Evolutionary conservation across 2,113 vertebrate genomes (phyloP), one percentile per base, ranked within the genome.

Genomic region (Halcyon senegalensis): DNA sequence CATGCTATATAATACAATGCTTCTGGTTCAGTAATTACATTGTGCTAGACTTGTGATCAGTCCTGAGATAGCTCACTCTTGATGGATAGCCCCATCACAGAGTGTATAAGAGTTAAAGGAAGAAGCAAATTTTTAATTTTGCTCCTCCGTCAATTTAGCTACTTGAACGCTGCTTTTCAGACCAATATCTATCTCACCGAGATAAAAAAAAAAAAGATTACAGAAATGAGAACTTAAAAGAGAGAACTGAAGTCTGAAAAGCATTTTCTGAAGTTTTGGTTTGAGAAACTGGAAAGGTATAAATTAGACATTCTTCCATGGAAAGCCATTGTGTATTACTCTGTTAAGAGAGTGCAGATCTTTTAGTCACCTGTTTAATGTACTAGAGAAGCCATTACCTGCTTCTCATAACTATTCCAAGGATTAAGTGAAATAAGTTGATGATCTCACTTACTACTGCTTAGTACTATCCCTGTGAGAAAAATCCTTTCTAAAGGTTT

Each of bases 21-120:
- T 97, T 97, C 78, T 93, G 96, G 74, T 94, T 96, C 95, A 94
- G 95, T 98, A 97, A 97, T 97, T 98, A 86, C 90, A 89, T 93
- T 97, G 94, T 96, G 89, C 87, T 44, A 90, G 89, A 77, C 72
- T 95, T 89, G 85, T 89, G 97, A 97, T 97, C 94, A 93, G 11
- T 97, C 88, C 91, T 91, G 74, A 97, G 96, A 97, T 97, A 97
- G 84, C 87, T 96, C 87, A 73, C 62, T 90, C 67, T 77, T 98
- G 97, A 98, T 96, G 90, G 95, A 97, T 98, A 87, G 92, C 67
- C 80, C 84, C 77, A 89, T 95, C 95, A 93, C 16, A 6, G 53
- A 91, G 37, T 10, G 7, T 64, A 60, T 63, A 83, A 69, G 85
- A 96, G 51, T 87, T 94, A 91, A 86, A 93, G 80, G 64, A 91